phyloP scores from a whole-genome alignment of 1,140 invertebrate species.

The Neodiprion fabricii region DNA sequence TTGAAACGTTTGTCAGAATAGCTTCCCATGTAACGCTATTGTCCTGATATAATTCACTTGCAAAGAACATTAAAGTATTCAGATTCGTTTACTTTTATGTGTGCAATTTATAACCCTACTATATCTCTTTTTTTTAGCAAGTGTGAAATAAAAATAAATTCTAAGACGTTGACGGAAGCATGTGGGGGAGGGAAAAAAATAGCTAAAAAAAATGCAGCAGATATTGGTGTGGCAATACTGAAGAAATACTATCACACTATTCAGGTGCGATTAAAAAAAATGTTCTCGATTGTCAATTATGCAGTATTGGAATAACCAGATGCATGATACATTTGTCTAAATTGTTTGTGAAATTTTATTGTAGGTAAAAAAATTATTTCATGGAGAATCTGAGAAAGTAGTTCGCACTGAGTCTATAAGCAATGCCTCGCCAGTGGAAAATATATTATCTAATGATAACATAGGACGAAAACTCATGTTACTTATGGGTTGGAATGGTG shows the following conservation, averaged over 20 bases:
- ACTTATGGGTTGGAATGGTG: constrained; percentile 83
- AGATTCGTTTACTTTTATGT: no score
- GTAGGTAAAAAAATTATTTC: constrained; percentile 41
- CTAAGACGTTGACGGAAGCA: constrained; percentile 44
- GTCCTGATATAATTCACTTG: no score
- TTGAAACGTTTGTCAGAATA: no score
- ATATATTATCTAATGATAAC: constrained; percentile 59
- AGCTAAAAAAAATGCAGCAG: constrained; percentile 57
- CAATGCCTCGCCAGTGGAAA: constrained; percentile 34
- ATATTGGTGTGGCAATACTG: constrained; percentile 50
- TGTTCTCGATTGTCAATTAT: neutral
- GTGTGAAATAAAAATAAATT: constrained; percentile 49
- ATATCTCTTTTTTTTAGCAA: constrained; percentile 33
- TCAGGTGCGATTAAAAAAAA: constrained; percentile 52
- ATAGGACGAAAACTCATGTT: constrained; percentile 76
- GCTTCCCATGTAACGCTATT: no score
- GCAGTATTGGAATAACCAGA: no score
- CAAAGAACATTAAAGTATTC: no score
- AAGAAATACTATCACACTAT: constrained; percentile 63
- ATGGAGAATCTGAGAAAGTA: constrained; percentile 28
- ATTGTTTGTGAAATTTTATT: no score
- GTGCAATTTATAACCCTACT: no score
- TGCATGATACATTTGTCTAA: no score
- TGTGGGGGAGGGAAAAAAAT: constrained; percentile 47
- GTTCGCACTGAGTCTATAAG: constrained; percentile 30